Evolutionary conservation across 2,888 invertebrate species (phyloP).

Genomic region (Apodemia duryi): DNA sequence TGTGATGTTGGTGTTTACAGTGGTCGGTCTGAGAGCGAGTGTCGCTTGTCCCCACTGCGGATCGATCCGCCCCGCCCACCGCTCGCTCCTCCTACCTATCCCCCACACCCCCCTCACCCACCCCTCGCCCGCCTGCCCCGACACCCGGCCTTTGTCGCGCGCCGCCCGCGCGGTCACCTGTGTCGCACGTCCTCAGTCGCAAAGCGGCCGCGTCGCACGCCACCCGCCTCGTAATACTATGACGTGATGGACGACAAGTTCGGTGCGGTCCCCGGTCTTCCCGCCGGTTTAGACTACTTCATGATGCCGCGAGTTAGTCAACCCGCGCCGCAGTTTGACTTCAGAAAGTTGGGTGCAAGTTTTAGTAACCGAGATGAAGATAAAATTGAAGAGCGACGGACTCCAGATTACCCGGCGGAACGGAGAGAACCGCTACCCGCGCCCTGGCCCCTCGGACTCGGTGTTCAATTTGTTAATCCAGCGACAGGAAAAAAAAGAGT

Average conservation of each 20-base stretch:
- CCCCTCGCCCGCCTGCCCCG: slow-evolving; percentile 54
- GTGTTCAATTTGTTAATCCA: slow-evolving; percentile 93
- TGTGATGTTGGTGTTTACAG: slow-evolving; percentile 63
- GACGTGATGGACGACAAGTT: slow-evolving; percentile 76
- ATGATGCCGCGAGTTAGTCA: slow-evolving; percentile 83
- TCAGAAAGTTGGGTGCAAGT: slow-evolving; percentile 85
- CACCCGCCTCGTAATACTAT: slow-evolving; percentile 72
- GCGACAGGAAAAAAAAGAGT: slow-evolving; percentile 97
- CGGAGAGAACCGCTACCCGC: slow-evolving; percentile 71
- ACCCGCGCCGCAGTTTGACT: slow-evolving; percentile 93
- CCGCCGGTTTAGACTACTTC: slow-evolving; percentile 74
- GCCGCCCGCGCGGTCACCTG: slow-evolving; percentile 77
- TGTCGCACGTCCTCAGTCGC: slow-evolving; percentile 79
- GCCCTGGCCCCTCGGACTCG: slow-evolving; percentile 89
- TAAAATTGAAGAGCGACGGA: slow-evolving; percentile 59
- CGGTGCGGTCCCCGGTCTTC: slow-evolving; percentile 70
- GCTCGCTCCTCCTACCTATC: too few species aligned
- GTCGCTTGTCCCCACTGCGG: slow-evolving; percentile 74
- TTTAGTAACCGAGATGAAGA: slow-evolving; percentile 78
- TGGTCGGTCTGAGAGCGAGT: slow-evolving; percentile 52
- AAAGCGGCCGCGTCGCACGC: slow-evolving; percentile 80
- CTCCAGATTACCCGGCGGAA: slow-evolving; percentile 61
- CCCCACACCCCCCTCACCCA: slow-evolving; percentile 42
- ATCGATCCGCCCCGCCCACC: slow-evolving; percentile 70
- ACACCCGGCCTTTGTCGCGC: slow-evolving; percentile 69